Evolutionary conservation across 2,797 vertebrate genomes (phyloP), one percentile per base, ranked within the genome.

Genomic region (Hydrolagus colliei): DNA sequence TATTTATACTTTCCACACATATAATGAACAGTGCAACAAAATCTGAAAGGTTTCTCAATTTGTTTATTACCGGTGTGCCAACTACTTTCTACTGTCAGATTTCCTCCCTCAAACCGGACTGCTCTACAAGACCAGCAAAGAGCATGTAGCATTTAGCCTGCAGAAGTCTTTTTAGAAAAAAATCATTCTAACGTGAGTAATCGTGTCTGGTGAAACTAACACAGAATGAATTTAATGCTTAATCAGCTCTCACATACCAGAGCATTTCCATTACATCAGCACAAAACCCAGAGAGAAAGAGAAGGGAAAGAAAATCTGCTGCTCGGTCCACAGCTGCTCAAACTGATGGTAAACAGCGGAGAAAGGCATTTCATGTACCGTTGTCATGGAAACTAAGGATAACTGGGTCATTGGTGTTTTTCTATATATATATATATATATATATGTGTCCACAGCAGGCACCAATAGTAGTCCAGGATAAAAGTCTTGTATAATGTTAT

Each of bases 321-420:
- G 86, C 82, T 86, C 80, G 0, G 72, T 86, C 71, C 65, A 59
- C 0, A 27, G 75, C 76, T 85, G 88, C 86, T 0, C 10, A 88
- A 67, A 22, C 86, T 0, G 79, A 22, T 63, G 75, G 72, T 73
- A 87, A 87, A 72, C 86, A 67, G 20, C 0, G 0, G n/a, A 86
- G 86, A 76, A 86, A 90, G 85, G 86, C 86, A 85, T 87, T 88
- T 86, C 35, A 87, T 88, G 87, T 80, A 86, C 4, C 7, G 88
- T 91, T 90, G 90, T 86, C 89, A 89, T 90, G 88, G 90, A 88
- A 91, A 92, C 90, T 2, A 73, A 80, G 35, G 86, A 87, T 88
- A 90, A 89, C 88, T 87, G 89, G 89, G 90, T 87, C 90, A 88
- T 71, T 18, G 0, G 3, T 74, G 0, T 76, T 10, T 7, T 74